Conservation (phyloP, 2,888 invertebrate species). For the Heterodera filipjevi region DNA sequence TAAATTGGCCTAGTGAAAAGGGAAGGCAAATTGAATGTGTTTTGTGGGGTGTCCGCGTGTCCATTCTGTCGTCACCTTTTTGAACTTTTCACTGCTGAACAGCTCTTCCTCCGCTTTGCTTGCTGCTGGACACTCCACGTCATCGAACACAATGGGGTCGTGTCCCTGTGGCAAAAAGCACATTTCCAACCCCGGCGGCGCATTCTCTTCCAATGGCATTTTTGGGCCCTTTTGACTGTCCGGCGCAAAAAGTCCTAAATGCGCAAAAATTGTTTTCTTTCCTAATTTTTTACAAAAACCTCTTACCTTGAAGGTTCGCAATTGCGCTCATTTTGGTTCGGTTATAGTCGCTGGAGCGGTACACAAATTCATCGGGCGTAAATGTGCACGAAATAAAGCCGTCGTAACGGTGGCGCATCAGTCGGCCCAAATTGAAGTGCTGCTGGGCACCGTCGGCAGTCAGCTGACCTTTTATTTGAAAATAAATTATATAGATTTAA, state of each 20-base stretch:
- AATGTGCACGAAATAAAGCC: slow-evolving; percentile 11
- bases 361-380: slow-evolving; percentile 16
- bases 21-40: too few species aligned
- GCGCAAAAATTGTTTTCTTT: background rate
- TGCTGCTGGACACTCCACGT: slow-evolving; percentile 13
- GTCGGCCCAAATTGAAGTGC: slow-evolving; percentile 18
- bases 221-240: slow-evolving; percentile 18
- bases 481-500: background rate
- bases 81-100: slow-evolving; percentile 16
- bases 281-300: background rate
- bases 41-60: too few species aligned
- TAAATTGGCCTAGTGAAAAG: too few species aligned
- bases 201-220: slow-evolving; percentile 19
- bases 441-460: slow-evolving; percentile 19
- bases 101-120: slow-evolving; percentile 20
- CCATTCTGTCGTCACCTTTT: slow-evolving; percentile 12
- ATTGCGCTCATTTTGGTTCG: slow-evolving; percentile 24
- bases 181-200: slow-evolving; percentile 5
- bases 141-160: slow-evolving; percentile 19
- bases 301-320: slow-evolving; percentile 9
- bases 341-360: slow-evolving; percentile 20
- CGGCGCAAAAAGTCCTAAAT: background rate
- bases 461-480: background rate
- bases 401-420: slow-evolving; percentile 3
- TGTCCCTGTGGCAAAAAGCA: slow-evolving; percentile 13